Base-by-base conservation (phyloP, 1,140 invertebrate species). In the Chironomus striatipennis region DNA sequence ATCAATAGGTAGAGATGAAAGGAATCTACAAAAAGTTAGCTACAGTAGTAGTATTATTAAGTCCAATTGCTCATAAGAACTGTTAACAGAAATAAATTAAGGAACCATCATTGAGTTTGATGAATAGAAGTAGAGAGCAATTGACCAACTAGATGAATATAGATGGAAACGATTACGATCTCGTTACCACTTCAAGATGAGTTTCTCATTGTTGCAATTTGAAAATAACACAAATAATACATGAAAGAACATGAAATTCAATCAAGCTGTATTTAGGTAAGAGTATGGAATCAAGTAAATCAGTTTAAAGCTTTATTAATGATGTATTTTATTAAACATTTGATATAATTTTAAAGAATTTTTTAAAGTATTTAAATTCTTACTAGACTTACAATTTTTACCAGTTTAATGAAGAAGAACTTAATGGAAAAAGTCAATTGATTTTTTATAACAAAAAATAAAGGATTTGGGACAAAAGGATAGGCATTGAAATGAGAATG, bases 221-320 rank as follows among this genome's bases (percentile, higher is more conserved):
- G 47, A n/a, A 57, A 57, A 57, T 57, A n/a, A 57, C 47, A 57
- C 47, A 57, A n/a, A 57, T n/a, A 57, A 57, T n/a, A 57, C n/a
- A 57, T 57, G 12, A n/a, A 57, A 57, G n/a, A n/a, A n/a, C 12
- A n/a, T 57, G 47, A n/a, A n/a, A n/a, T 57, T 57, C 47, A 57
- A 57, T 57, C 4, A n/a, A 57, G n/a, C n/a, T 57, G 12, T 57
- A 57, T 57, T 57, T 57, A 57, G 15, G 24, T 34, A 34, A 34
- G 24, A 34, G 24, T 34, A 34, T 34, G 24, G 24, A 34, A 34
- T 34, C 2, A 34, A 34, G 24, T 34, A 34, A 34, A 57, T 57
- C 47, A 57, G 9, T 57, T 57, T 57, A 57, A n/a, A 57, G 47
- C 47, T 57, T 57, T 57, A 57, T 57, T 57, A 57, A 57, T 57